phyloP scores from a whole-genome alignment of 2,888 invertebrate genomes.

The Tineola bisselliella region DNA sequence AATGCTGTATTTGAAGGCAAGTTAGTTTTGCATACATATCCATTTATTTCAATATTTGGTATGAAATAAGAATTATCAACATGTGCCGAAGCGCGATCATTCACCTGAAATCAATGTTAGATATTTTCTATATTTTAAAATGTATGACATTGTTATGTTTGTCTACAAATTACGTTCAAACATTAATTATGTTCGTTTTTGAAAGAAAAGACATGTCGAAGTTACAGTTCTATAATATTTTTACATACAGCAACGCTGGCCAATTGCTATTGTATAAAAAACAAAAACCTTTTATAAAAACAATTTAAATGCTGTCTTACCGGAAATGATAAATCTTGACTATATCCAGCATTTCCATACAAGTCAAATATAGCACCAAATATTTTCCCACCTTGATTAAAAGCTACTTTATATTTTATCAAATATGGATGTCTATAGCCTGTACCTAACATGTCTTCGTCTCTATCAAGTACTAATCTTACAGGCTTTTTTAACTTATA shows the following conservation, averaged over 20 bases:
- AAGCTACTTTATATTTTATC: conserved; percentile 79
- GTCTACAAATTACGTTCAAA: no score
- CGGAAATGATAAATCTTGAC: conserved; percentile 74
- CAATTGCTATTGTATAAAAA: no score
- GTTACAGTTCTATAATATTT: no score
- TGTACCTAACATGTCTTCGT: conserved; percentile 85
- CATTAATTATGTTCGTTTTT: no score
- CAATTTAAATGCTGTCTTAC: no score
- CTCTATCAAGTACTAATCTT: conserved; percentile 81
- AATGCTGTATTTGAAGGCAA: conserved; percentile 93
- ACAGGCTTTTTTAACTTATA: conserved; percentile 76
- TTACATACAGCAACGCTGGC: no score
- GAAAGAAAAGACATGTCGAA: no score
- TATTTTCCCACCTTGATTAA: conserved; percentile 74
- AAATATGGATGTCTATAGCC: conserved; percentile 85
- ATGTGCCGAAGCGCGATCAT: conserved; percentile 82
- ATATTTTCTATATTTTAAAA: no score
- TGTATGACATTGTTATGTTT: no score
- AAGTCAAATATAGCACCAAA: conserved; percentile 70
- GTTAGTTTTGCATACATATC: conserved; percentile 87
- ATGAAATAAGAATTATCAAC: conserved; percentile 85
- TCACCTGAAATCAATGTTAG: conserved; percentile 70
- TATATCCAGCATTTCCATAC: conserved; percentile 78
- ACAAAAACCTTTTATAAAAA: no score
- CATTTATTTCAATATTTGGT: conserved; percentile 74